Conservation (phyloP, 2,888 invertebrate genomes). For the Epiblema foenella region DNA sequence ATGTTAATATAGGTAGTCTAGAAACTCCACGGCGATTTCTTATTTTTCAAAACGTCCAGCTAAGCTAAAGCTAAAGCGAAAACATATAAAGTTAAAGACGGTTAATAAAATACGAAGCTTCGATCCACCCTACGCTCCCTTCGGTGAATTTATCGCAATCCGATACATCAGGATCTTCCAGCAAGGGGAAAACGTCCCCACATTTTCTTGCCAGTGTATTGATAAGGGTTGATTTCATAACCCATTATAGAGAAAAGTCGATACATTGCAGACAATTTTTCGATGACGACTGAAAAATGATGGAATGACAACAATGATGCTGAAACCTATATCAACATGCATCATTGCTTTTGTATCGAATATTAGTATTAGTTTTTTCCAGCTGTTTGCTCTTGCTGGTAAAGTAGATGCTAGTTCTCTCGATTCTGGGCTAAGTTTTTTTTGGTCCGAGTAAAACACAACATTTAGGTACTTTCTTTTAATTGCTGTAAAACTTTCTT, state of each 20-base stretch:
- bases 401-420: too few relatives aligned
- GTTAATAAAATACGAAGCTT: constrained; percentile 51
- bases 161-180: constrained; percentile 61
- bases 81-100: constrained; percentile 49
- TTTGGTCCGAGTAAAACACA: too few relatives aligned
- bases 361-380: too few relatives aligned
- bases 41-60: neutral
- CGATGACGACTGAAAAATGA: neutral
- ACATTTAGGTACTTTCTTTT: too few relatives aligned
- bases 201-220: constrained; percentile 32
- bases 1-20: too few relatives aligned
- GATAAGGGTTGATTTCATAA: constrained; percentile 38
- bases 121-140: constrained; percentile 51
- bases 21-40: neutral
- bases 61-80: constrained; percentile 13
- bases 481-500: too few relatives aligned
- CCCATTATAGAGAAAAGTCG: constrained; percentile 29
- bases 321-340: too few relatives aligned
- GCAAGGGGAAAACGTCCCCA: constrained; percentile 34
- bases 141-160: constrained; percentile 76
- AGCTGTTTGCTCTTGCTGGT: too few relatives aligned
- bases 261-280: constrained; percentile 13
- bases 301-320: neutral
- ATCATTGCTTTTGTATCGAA: too few relatives aligned
- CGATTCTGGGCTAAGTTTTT: too few relatives aligned